Evolutionary conservation across 1,140 invertebrate genomes (phyloP).

Genomic region (Lucilia sericata): DNA sequence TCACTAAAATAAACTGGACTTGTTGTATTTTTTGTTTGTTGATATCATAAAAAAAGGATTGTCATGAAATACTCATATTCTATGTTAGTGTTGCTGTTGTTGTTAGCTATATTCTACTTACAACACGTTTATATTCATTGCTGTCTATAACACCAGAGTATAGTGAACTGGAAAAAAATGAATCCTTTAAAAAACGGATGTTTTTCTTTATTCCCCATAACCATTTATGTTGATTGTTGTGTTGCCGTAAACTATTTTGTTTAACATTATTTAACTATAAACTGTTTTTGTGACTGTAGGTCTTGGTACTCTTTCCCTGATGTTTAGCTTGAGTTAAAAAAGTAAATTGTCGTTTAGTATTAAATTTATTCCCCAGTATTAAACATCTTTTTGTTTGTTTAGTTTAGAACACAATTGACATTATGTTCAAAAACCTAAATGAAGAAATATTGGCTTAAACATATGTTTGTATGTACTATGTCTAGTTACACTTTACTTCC

Average conservation of each 20-base stretch:
- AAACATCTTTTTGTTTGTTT: background rate
- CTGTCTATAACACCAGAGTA: background rate
- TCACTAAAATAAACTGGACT: background rate
- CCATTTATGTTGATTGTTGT: background rate
- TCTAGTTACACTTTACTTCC: background rate
- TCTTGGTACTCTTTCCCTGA: background rate
- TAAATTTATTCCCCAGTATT: background rate
- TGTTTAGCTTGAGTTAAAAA: background rate
- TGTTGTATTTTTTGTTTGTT: background rate
- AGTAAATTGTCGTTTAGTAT: background rate
- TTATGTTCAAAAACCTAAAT: background rate
- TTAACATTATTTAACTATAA: background rate
- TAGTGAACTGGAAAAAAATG: background rate
- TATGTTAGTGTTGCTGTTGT: background rate
- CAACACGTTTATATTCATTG: constrained; percentile 1
- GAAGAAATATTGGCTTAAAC: constrained; percentile 16
- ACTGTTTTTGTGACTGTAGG: background rate
- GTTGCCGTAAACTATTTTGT: constrained; percentile 10
- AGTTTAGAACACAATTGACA: background rate
- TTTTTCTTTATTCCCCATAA: background rate
- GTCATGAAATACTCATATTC: background rate
- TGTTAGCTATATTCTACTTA: constrained; percentile 6
- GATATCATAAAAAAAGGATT: background rate
- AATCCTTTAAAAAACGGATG: background rate
- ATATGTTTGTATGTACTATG: background rate